Conservation (phyloP, 2,797 vertebrate genomes). For the Paguma larvata region DNA sequence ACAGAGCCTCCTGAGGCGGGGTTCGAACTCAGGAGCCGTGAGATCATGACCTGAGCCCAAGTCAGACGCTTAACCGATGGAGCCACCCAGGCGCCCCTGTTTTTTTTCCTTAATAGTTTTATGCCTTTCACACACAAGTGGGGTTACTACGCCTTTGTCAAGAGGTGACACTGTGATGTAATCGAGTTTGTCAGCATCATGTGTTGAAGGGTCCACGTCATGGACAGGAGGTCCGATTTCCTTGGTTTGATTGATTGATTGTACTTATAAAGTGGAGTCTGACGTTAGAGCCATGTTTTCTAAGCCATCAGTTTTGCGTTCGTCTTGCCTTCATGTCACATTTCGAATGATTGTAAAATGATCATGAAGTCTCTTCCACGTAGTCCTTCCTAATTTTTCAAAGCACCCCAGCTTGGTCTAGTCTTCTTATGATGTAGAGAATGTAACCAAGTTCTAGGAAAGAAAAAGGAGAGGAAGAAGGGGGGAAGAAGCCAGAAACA, state of each 20-base stretch:
- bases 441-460: not conserved
- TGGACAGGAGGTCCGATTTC: not conserved
- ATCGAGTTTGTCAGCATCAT: fast-evolving
- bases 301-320: not conserved
- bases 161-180: not conserved
- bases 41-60: no score
- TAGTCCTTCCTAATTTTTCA: not conserved
- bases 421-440: not conserved
- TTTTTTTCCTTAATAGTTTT: not conserved
- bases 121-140: not conserved
- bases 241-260: no score
- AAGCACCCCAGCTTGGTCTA: conserved; percentile 2
- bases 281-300: not conserved
- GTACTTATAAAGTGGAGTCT: not conserved
- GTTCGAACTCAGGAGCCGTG: no score
- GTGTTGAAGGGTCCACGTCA: not conserved
- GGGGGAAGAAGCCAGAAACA: not conserved
- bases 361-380: not conserved
- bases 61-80: no score
- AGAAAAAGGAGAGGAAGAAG: not conserved
- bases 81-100: no score
- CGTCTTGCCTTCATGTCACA: not conserved
- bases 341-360: not conserved
- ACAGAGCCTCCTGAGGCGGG: no score
- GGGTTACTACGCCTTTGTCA: not conserved